phyloP scores from a whole-genome alignment of 2,113 vertebrate genomes.

The Oreochromis niloticus region DNA sequence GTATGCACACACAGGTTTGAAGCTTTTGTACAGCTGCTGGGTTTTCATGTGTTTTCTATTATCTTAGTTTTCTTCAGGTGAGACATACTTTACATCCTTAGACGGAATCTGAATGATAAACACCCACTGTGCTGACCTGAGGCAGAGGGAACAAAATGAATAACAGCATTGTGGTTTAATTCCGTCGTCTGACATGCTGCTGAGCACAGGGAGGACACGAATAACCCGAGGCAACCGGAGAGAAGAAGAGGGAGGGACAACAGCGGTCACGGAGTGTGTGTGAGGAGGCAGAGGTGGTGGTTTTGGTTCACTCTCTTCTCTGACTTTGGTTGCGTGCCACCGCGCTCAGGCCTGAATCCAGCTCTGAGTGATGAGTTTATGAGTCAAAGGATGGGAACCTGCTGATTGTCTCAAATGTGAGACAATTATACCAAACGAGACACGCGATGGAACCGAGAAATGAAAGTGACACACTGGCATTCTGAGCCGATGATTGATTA shows the following conservation, averaged over 20 bases:
- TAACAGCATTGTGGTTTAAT: background rate
- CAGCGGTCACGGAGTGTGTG: background rate
- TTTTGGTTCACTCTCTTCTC: background rate
- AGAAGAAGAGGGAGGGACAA: background rate
- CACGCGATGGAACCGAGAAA: background rate
- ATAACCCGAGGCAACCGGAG: background rate
- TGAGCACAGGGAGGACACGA: slow-evolving; percentile 16
- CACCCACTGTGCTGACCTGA: background rate
- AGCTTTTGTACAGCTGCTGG: background rate
- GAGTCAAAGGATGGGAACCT: slow-evolving; percentile 49
- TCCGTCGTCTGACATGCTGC: background rate
- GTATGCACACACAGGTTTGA: background rate
- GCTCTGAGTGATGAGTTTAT: slow-evolving; percentile 22
- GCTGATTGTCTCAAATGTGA: background rate
- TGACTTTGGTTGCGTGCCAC: slow-evolving; percentile 38
- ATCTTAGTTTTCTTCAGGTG: background rate
- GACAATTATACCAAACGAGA: slow-evolving; percentile 2
- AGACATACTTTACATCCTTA: background rate
- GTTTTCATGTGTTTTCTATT: background rate
- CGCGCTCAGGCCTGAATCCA: background rate
- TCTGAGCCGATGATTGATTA: background rate
- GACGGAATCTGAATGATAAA: background rate
- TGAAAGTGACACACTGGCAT: background rate
- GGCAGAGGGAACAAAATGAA: background rate
- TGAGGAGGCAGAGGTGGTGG: background rate